Percentiles rank a stretch among this genome's conserved stretches.
phyloP scores from a whole-genome alignment of 2,113 vertebrate genomes.

The Alligator mississippiensis region DNA sequence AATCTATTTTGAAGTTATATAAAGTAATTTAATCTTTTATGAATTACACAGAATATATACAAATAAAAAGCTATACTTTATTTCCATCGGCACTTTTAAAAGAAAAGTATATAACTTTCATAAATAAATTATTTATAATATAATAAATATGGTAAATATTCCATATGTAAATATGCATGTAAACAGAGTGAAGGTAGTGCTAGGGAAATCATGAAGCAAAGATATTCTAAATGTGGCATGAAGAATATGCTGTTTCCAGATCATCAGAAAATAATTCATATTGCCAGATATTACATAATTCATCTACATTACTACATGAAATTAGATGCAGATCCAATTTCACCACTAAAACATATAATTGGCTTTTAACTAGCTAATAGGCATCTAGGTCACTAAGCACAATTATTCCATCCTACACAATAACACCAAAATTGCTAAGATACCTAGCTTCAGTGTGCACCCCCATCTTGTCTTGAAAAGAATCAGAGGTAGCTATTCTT shows the following conservation, averaged over 20 bases:
- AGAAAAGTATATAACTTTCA: neutral
- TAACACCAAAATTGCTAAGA: too few species aligned
- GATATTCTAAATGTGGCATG: neutral
- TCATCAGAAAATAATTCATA: neutral
- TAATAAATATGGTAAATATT: neutral
- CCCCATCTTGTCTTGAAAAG: too few species aligned
- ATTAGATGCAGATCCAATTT: too few species aligned
- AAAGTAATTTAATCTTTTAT: neutral
- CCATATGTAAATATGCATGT: neutral
- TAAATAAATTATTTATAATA: neutral
- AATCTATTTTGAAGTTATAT: neutral
- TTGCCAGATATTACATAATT: too few species aligned
- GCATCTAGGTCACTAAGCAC: too few species aligned
- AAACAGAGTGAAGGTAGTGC: neutral
- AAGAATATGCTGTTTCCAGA: neutral
- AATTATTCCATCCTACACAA: too few species aligned
- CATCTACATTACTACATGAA: too few species aligned
- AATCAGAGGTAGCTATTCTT: too few species aligned
- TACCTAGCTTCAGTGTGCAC: too few species aligned
- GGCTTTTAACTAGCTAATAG: too few species aligned
- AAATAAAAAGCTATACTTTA: neutral
- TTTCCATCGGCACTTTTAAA: neutral
- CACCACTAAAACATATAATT: too few species aligned
- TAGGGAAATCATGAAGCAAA: neutral
- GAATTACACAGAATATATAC: neutral